Base-by-base conservation (phyloP, 2,888 invertebrate genomes). In the Myopa tessellatipennis region DNA sequence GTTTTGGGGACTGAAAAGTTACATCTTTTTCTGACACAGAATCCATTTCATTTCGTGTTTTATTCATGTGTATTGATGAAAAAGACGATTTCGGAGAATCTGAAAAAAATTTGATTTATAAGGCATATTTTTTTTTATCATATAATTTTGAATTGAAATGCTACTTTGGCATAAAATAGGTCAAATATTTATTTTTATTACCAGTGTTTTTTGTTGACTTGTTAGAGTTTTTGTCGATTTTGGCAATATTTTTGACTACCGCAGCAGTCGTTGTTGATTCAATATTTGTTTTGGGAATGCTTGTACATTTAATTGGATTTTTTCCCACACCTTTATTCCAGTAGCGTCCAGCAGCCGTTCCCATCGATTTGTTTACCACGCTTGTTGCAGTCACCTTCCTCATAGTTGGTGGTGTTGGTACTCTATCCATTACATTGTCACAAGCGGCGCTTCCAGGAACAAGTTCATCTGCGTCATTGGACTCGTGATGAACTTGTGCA, bases 401-500 rank as follows among this genome's bases (percentile, higher is more conserved):
- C 76, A 77, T 40, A 10, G n/a, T n/a, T 40, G 10, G n/a, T 76
- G 78, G 26, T 74, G 78, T 8, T 40, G 26, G 10, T 82, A 83
- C 14, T 80, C 79, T 50, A 80, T 52, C 58, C 26, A 40, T 34
- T 45, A 14, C 26, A 8, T 63, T n/a, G 0, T 63, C 55, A 34
- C 18, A 52, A 16, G 55, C 50, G 38, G 58, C 60, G 18, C 40
- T 36, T 10, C 40, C 18, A 16, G 4, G n/a, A 40, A 36, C 50
- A 60, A 36, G 34, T 18, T 76, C 77, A 81, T 81, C 78, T 77
- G 77, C 65, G 74, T 82, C 82, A 82, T 50, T 75, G 4, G 82
- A 69, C 74, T 85, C 86, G 82, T 89, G 89, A 79, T 89, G 89
- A 74, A 89, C 84, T 77, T 87, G 85, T n/a, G 85, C 85, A 79